Percentiles rank a stretch among this genome's conserved stretches.
Evolutionary conservation across 2,888 invertebrate species (phyloP).

Genomic region (Microctonus hyperodae): DNA sequence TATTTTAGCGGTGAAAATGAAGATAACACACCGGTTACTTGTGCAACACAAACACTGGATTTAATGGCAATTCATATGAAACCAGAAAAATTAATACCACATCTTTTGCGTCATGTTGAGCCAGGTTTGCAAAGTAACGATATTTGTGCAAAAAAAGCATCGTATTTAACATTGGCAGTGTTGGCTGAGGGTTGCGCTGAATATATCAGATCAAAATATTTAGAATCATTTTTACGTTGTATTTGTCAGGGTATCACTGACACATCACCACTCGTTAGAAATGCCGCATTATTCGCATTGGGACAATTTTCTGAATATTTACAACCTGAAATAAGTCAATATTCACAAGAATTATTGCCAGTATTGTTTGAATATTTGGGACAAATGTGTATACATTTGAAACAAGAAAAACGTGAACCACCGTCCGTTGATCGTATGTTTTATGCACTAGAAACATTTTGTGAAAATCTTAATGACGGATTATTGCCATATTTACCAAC

Average conservation of each 20-base stretch:
- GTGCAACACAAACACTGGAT: slow-evolving; percentile 79
- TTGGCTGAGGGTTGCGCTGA: slow-evolving; percentile 82
- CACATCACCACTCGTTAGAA: slow-evolving; percentile 70
- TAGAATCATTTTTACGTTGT: slow-evolving; percentile 73
- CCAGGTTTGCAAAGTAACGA: slow-evolving; percentile 71
- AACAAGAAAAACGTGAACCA: slow-evolving; percentile 67
- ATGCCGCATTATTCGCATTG: slow-evolving; percentile 79
- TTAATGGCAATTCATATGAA: slow-evolving; percentile 76
- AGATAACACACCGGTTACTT: slow-evolving; percentile 70
- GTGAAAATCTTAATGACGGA: slow-evolving; percentile 78
- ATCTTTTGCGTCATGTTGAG: slow-evolving; percentile 70
- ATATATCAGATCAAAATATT: slow-evolving; percentile 74
- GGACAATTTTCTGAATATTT: slow-evolving; percentile 84
- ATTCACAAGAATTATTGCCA: slow-evolving; percentile 75
- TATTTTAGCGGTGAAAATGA: slow-evolving; percentile 72
- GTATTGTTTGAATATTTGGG: slow-evolving; percentile 75
- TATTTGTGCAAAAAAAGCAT: slow-evolving; percentile 73
- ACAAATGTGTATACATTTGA: slow-evolving; percentile 68
- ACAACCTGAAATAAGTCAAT: slow-evolving; percentile 80
- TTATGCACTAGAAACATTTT: slow-evolving; percentile 81
- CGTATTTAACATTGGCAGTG: slow-evolving; percentile 77
- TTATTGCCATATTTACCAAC: slow-evolving; percentile 75
- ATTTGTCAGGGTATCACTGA: slow-evolving; percentile 76
- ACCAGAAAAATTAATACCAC: slow-evolving; percentile 78
- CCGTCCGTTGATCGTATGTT: slow-evolving; percentile 77